Base-by-base conservation (phyloP, 2,888 invertebrate species). In the Patella pellucida region DNA sequence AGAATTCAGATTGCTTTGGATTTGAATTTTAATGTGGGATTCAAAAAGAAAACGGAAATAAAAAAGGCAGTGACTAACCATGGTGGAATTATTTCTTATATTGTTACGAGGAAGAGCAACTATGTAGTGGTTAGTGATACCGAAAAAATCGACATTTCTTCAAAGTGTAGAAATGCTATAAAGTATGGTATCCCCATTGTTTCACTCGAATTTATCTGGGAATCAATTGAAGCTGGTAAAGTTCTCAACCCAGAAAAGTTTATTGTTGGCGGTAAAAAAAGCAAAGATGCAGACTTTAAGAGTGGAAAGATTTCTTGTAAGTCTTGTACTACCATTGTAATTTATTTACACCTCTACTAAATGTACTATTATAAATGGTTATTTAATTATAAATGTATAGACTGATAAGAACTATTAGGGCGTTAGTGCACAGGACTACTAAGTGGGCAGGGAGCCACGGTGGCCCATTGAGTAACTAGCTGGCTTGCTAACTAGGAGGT, bases 71-170 rank as follows among this genome's bases (percentile, higher is more conserved):
- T 90, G n/a, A 86, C 85, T 68, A 83, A 85, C n/a, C 86, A 89
- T 85, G 89, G 85, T 52, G 90, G 90, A 3, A 80, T 85, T n/a
- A 83, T 89, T 7, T 89, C 89, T 27, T 88, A 86, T 77, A 87
- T 89, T 77, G 83, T 89, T 31, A 89, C 87, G 1, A 89, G 87
- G 74, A 88, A 89, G 90, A 85, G 87, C 72, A 84, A 84, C 5
- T 85, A 86, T 81, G 82, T 89, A 73, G 83, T 89, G 19, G 84
- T 85, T 14, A 84, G 83, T 82, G 86, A 86, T 73, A 74, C 83
- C 23, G 86, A 88, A 52, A 86, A 87, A 68, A 86, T 85, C 27
- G 84, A 85, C 14, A 80, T 85, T 19, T 88, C 90, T 3, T 88
- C 85, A 80, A 90, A 90, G 78, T 89, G 88, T 78, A 82, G 85